Evolutionary conservation across 2,888 invertebrate genomes (phyloP).

Genomic region (Drosophila quinaria): DNA sequence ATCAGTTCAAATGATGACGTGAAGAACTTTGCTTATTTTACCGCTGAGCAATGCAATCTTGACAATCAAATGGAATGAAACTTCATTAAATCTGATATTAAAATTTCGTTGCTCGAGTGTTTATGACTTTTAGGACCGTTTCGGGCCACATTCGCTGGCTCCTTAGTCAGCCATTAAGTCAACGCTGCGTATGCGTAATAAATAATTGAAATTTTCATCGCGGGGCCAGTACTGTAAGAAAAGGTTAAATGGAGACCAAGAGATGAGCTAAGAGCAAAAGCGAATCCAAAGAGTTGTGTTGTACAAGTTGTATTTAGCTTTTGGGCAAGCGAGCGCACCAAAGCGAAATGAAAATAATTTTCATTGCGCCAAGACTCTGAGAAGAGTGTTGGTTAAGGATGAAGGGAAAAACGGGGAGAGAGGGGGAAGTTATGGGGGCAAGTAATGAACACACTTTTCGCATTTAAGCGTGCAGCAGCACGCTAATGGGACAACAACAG

Average conservation of each 20-base stretch:
- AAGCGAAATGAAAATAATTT: constrained; percentile 79
- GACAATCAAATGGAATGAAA: constrained; percentile 12
- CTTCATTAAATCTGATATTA: constrained; percentile 37
- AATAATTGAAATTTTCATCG: constrained; percentile 73
- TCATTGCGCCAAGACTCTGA: constrained; percentile 66
- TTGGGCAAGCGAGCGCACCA: constrained; percentile 78
- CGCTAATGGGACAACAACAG: constrained; percentile 77
- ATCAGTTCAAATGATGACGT: not conserved
- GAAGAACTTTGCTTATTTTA: constrained; percentile 9
- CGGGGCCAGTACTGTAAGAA: constrained; percentile 40
- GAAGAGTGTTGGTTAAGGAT: not conserved
- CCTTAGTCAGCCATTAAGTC: constrained; percentile 68
- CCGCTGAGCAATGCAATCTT: not conserved
- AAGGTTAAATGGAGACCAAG: constrained; percentile 51
- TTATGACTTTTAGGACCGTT: constrained; percentile 50
- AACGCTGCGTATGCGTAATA: constrained; percentile 72
- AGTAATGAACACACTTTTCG: constrained; percentile 81
- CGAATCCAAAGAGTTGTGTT: constrained; percentile 46
- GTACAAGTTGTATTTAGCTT: constrained; percentile 60
- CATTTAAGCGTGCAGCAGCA: constrained; percentile 76
- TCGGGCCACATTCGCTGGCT: constrained; percentile 29
- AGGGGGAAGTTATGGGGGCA: constrained; percentile 27
- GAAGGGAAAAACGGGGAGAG: not conserved
- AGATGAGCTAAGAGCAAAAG: constrained; percentile 26
- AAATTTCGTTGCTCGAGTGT: constrained; percentile 41